phyloP scores from a whole-genome alignment of 2,888 invertebrate species.

The Eurytoma californica region DNA sequence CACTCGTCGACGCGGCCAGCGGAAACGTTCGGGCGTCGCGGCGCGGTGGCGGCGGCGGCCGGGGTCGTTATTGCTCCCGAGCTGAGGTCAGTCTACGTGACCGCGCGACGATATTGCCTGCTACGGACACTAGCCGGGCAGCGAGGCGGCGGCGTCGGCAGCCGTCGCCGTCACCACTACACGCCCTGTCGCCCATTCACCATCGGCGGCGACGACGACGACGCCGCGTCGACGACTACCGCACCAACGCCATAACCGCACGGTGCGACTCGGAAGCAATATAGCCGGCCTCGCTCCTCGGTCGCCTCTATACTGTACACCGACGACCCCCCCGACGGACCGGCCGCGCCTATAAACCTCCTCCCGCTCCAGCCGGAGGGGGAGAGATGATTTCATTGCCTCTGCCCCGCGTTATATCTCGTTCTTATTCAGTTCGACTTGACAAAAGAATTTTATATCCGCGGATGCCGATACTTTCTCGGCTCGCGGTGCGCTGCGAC shows the following conservation, averaged over 20 bases:
- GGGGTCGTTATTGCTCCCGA: constrained; percentile 71
- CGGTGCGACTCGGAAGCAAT: constrained; percentile 69
- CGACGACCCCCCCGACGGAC: constrained; percentile 43
- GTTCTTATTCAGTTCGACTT: constrained; percentile 56
- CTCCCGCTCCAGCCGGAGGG: constrained; percentile 5
- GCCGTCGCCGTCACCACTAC: not conserved
- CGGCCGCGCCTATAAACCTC: constrained; percentile 37
- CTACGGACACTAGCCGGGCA: constrained; percentile 39
- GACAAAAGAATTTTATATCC: constrained; percentile 57
- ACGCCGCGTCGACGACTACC: constrained; percentile 56
- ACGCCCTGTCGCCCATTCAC: constrained; percentile 44
- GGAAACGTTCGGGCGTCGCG: constrained; percentile 12
- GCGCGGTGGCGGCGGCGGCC: constrained; percentile 16
- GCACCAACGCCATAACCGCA: constrained; percentile 64
- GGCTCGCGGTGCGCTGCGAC: not conserved
- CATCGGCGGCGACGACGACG: constrained; percentile 29
- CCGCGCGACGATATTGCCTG: constrained; percentile 69
- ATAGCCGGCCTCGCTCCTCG: constrained; percentile 42
- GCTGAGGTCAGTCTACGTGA: constrained; percentile 75
- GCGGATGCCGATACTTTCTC: constrained; percentile 36
- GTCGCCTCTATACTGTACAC: constrained; percentile 55
- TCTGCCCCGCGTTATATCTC: constrained; percentile 42
- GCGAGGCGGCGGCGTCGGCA: not conserved
- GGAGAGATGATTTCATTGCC: constrained; percentile 53
- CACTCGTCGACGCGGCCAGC: not conserved